Conservation (phyloP, 2,888 invertebrate species). For the Elmis aenea region DNA sequence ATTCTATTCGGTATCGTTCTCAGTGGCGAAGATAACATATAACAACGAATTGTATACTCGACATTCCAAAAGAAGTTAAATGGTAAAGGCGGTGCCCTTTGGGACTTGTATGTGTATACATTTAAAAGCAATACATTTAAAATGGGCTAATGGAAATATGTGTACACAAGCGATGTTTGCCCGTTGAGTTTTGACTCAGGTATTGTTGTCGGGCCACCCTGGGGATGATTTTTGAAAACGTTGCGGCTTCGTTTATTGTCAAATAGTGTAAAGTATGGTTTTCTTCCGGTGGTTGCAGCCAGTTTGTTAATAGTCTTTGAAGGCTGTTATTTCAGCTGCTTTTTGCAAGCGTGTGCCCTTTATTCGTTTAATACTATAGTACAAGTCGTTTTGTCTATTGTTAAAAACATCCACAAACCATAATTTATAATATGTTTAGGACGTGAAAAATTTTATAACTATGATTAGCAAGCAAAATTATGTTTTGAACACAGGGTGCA, state of each 20-base stretch:
- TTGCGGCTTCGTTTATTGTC: conserved; percentile 35
- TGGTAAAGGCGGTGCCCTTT: conserved; percentile 31
- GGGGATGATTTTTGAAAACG: conserved; percentile 34
- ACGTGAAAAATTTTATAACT: too few relatives aligned
- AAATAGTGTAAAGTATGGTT: conserved; percentile 32
- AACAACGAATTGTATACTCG: too few relatives aligned
- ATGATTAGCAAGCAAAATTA: too few relatives aligned
- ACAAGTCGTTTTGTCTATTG: too few relatives aligned
- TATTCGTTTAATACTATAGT: too few relatives aligned
- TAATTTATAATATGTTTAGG: too few relatives aligned
- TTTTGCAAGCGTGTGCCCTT: too few relatives aligned
- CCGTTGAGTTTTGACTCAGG: conserved; percentile 38
- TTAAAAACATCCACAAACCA: too few relatives aligned
- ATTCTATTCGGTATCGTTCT: too few relatives aligned
- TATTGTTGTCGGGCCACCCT: conserved; percentile 38
- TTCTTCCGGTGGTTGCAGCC: conserved; percentile 30
- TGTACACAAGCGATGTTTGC: conserved; percentile 42
- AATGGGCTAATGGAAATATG: conserved; percentile 40
- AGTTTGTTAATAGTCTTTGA: neutral
- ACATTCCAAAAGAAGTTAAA: conserved; percentile 22
- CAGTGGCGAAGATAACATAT: too few relatives aligned
- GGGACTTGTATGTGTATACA: conserved; percentile 31
- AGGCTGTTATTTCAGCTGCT: neutral
- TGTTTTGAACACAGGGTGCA: too few relatives aligned
- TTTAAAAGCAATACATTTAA: conserved; percentile 41